Base-by-base conservation (phyloP, 2,113 vertebrate species). In the Uropsilus gracilis region DNA sequence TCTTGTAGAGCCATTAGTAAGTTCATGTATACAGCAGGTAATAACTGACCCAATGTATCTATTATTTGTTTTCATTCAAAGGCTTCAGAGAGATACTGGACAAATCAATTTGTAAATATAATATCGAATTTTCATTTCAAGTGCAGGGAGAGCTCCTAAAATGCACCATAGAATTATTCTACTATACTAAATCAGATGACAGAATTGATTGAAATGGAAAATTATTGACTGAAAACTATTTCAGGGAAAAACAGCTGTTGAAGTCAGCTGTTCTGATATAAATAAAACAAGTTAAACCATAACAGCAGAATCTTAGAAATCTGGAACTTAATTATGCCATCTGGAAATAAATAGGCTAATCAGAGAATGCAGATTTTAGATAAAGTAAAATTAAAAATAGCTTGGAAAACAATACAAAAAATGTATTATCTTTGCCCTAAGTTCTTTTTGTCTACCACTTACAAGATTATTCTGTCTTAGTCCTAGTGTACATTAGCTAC, bases 341-440 rank as follows among this genome's bases (percentile, higher is more conserved):
- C 83, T 95, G 80, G 66, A 97, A 91, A 93, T 94, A 96, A 90
- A 94, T 66, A 81, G 46, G 72, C n/a, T 95, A 84, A 96, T 95
- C 72, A 92, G 17, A 89, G 73, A 92, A 90, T 82, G 18, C 12
- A 92, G 30, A 85, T 85, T 55, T 89, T 95, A 77, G 61, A 89
- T 18, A 93, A 92, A 92, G 84, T 78, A 91, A 87, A 96, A 88
- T 75, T 76, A 76, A 34, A 72, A 93, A 80, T 92, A 90, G 77
- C 86, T 68, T 86, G 13, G 39, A 88, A 87, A 30, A 68, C 44
- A 89, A 57, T 86, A 91, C 69, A 3, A 77, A 64, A 93, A 78
- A 86, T 82, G 12, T 44, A 75, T 61, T 89, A 39, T 66, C 10
- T 57, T 68, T 61, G 14, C 4, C 30, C 18, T 57, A 42, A 66